A percentile compares a stretch with the other conserved stretches of the same genome.
Evolutionary conservation across 2,888 invertebrate genomes (phyloP).

Genomic region (Catonia carolina): DNA sequence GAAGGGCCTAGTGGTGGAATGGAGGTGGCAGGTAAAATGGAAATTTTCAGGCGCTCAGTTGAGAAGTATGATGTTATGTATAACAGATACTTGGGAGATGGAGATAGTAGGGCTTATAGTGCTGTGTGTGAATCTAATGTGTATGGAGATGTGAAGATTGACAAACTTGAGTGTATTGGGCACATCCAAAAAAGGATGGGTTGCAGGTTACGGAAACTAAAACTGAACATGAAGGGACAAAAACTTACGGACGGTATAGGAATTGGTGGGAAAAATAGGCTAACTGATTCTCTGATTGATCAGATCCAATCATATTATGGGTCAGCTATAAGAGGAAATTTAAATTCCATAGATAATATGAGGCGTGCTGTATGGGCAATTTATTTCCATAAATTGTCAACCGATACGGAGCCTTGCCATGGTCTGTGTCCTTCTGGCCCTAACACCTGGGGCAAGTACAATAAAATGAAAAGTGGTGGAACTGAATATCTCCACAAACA

Average conservation of each 20-base stretch:
- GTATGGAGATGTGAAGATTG: neutral
- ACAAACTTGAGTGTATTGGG: no score
- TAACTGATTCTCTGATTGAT: slow-evolving; percentile 3
- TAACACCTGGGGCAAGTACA: slow-evolving; percentile 1
- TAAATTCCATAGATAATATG: neutral
- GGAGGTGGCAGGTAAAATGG: slow-evolving; percentile 23
- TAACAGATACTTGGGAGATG: no score
- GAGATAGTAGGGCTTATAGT: no score
- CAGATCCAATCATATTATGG: slow-evolving; percentile 5
- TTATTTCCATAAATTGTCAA: no score
- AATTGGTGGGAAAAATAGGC: neutral
- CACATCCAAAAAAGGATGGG: slow-evolving; percentile 3
- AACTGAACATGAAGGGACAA: no score
- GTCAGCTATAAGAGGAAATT: neutral
- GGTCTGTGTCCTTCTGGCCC: slow-evolving; percentile 6
- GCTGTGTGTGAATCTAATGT: neutral
- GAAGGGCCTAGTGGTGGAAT: slow-evolving; percentile 26
- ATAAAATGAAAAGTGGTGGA: neutral
- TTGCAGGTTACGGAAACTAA: neutral
- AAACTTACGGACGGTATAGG: neutral
- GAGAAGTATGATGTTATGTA: no score
- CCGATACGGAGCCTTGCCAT: no score
- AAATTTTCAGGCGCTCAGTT: no score
- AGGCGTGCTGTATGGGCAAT: neutral
- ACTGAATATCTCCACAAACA: no score